These are phyloP conservation scores for Zalophus californianus DNA, from an alignment of 2,797 vertebrate genomes.

Conservation along the genomic window DNA sequence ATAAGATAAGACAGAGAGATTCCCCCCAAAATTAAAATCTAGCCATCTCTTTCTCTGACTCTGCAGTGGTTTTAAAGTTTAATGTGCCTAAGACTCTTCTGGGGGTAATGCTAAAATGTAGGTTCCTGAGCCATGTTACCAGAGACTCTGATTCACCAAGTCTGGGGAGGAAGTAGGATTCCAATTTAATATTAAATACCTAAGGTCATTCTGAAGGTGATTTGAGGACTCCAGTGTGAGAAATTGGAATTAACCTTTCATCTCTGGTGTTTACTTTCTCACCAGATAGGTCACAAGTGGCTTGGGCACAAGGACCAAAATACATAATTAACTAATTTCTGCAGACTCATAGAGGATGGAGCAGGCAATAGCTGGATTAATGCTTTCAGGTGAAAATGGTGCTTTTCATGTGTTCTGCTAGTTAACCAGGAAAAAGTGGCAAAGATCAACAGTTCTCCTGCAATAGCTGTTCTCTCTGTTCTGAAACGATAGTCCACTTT, in stretches of 20 bases:
- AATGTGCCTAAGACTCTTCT: not conserved
- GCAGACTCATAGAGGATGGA: fast-evolving
- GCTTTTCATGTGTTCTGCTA: not conserved
- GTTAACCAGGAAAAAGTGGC: not conserved
- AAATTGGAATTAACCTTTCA: not conserved
- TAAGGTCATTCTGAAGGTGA: not conserved
- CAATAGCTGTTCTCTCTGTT: not conserved
- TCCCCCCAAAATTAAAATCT: not conserved
- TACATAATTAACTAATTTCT: not conserved
- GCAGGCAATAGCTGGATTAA: not conserved
- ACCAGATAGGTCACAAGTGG: not conserved
- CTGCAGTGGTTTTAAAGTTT: not conserved
- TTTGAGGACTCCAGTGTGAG: not conserved
- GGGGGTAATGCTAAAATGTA: not conserved
- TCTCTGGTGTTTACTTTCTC: not conserved
- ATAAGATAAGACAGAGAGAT: not conserved
- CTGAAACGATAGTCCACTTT: not conserved
- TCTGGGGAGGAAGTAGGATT: not conserved
- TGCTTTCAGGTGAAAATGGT: not conserved
- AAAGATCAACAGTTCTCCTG: not conserved
- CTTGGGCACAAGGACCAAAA: not conserved
- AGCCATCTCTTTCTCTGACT: not conserved
- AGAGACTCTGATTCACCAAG: not conserved
- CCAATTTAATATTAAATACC: not conserved
- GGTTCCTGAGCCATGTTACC: not conserved